Evolutionary conservation across 2,888 invertebrate genomes (phyloP).

Genomic region (Pyrrhosoma nymphula): DNA sequence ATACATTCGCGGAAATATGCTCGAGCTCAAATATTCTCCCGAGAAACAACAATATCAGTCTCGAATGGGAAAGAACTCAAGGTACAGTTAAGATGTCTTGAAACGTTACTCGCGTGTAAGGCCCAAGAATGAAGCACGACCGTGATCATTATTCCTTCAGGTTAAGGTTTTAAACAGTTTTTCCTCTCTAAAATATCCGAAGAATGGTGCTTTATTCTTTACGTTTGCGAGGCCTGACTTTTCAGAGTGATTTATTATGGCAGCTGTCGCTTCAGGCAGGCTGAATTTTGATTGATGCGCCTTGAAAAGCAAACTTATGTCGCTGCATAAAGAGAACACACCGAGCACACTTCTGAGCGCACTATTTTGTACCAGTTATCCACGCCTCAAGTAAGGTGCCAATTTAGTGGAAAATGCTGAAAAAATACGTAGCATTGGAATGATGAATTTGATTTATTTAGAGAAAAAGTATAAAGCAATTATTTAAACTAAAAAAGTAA

Average conservation of each 20-base stretch:
- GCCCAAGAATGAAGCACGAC: not conserved
- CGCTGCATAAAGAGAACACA: not conserved
- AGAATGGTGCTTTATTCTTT: not conserved
- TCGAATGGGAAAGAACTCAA: not conserved
- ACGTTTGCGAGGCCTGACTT: not conserved
- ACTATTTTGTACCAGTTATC: not conserved
- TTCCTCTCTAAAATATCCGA: not conserved
- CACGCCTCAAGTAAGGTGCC: not conserved
- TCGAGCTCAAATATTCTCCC: too few species aligned
- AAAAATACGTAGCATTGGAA: too few species aligned
- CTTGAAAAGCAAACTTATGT: conserved; percentile 26
- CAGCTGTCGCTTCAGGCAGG: not conserved
- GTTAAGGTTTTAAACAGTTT: not conserved
- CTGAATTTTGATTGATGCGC: conserved; percentile 18
- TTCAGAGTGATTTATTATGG: not conserved
- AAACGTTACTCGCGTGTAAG: not conserved
- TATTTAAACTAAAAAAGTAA: too few species aligned
- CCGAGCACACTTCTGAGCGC: not conserved
- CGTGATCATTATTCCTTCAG: not conserved
- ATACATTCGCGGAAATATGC: too few species aligned
- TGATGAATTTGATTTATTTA: too few species aligned
- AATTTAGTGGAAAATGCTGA: not conserved
- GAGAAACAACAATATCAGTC: too few species aligned
- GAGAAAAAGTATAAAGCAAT: too few species aligned
- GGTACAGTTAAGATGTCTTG: not conserved